Evolutionary conservation across 1,140 invertebrate genomes (phyloP).

Genomic region (Bathynomus jamesi): DNA sequence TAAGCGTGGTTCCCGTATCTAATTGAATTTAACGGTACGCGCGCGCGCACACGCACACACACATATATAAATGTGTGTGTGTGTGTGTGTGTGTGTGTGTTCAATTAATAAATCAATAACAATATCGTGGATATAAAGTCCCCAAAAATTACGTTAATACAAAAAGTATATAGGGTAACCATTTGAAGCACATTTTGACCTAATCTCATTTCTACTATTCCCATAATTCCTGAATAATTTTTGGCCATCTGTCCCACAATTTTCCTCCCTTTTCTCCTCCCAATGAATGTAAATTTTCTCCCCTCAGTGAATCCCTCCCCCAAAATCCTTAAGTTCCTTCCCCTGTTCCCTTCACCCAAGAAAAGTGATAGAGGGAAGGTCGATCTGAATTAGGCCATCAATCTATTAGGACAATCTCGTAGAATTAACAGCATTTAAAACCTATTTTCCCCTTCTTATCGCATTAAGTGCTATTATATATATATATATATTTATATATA

Average conservation of each 20-base stretch:
- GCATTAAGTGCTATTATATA: not conserved
- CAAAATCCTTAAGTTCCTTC: not conserved
- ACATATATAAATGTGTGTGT: too few species aligned
- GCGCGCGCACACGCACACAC: too few species aligned
- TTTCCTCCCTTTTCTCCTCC: not conserved
- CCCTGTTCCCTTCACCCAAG: not conserved
- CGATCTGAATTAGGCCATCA: slow-evolving; percentile 2
- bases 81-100: too few species aligned
- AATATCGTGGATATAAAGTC: too few species aligned
- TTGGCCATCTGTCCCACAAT: slow-evolving; percentile 1
- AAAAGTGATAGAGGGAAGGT: not conserved
- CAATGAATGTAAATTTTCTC: not conserved
- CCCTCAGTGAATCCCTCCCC: not conserved
- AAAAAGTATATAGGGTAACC: too few species aligned
- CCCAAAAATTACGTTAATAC: too few species aligned
- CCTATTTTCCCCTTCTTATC: not conserved
- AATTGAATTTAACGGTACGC: too few species aligned
- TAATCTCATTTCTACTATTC: not conserved
- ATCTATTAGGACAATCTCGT: not conserved
- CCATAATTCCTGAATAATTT: not conserved
- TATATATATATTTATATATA: not conserved
- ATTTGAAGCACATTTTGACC: not conserved
- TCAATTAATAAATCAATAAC: too few species aligned
- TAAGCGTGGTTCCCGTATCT: too few species aligned
- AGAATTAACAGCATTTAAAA: not conserved